Evolutionary conservation across 2,113 vertebrate genomes (phyloP), one percentile per base, ranked within the genome.

Genomic region (Centrocercus urophasianus): DNA sequence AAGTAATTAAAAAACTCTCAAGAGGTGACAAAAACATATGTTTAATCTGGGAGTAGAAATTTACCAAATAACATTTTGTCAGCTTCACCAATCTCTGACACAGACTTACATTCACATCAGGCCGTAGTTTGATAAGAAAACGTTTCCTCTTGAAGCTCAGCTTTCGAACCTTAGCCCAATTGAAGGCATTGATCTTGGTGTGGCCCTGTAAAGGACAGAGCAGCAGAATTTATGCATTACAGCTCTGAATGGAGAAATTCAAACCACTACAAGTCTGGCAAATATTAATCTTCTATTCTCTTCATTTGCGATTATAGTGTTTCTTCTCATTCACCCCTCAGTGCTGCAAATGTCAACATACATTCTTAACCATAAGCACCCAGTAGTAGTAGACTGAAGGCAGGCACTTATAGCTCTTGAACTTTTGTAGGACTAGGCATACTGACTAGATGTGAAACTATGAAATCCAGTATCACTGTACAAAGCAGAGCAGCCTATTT

Each of bases 101-200:
- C 63, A 28, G 42, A 98, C 99, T 98, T 98, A 99, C 99, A 40
- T 99, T 99, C 38, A 98, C 97, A 93, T 99, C 99, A 1, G 99
- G 98, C 36, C 99, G 98, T 28, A 99, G 98, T 86, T 99, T 99
- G 96, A 99, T 98, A 70, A 99, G 99, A 96, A 99, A 99, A 50
- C 99, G 98, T 85, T 99, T 99, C 90, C 99, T 98, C 98, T 99
- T 99, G 98, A 99, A 99, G 97, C 99, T 99, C 97, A 99, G 97
- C 96, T 99, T 99, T 70, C 99, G 98, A 85, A 99, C 98, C 97
- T 99, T 99, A 70, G 99, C 98, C 99, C 99, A 99, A 96, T 99
- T 99, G 97, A 99, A 99, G 94, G 98, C 98, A 88, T 99, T 99
- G 95, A 99, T 99, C 98, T 98, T 99, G 10, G 98, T 99, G 95